Evolutionary conservation across 2,888 invertebrate genomes (phyloP).

Genomic region (Adelognathus sp.): DNA sequence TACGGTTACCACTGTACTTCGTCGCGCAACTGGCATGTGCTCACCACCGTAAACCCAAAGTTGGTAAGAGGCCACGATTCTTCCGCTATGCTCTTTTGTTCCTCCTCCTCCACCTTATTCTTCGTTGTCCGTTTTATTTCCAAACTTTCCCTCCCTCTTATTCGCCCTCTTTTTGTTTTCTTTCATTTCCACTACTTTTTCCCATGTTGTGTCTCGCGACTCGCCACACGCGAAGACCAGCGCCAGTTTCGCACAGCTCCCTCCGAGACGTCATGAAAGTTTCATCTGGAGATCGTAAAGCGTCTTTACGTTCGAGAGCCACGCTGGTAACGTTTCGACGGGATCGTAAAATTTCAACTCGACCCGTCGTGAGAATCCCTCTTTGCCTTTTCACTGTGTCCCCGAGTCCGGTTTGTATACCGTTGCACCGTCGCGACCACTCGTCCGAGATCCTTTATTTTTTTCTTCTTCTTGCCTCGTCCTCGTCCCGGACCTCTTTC

Average conservation of each 20-base stretch:
- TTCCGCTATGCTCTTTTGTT: conserved; percentile 37
- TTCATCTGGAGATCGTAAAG: conserved; percentile 72
- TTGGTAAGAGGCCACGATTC: conserved; percentile 16
- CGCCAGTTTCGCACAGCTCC: conserved; percentile 41
- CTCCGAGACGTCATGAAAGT: conserved; percentile 64
- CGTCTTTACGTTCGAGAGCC: conserved; percentile 61
- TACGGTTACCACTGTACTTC: background rate
- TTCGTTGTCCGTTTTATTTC: conserved; percentile 22
- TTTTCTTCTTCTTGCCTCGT: conserved; percentile 7
- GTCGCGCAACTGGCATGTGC: conserved; percentile 23
- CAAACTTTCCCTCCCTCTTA: conserved; percentile 21
- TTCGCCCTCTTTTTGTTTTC: background rate
- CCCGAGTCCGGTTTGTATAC: background rate
- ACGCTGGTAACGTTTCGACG: conserved; percentile 25
- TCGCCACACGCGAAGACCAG: conserved; percentile 30
- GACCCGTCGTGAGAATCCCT: conserved; percentile 34
- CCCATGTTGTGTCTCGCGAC: conserved; percentile 17
- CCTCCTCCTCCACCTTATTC: conserved; percentile 28
- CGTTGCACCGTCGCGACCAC: conserved; percentile 28
- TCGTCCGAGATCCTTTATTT: conserved; percentile 35
- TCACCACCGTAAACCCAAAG: conserved; percentile 28
- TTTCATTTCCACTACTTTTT: conserved; percentile 9
- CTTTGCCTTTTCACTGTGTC: conserved; percentile 19
- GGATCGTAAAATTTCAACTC: conserved; percentile 61
- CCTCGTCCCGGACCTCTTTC: conserved; percentile 30